Evolutionary conservation across 1,140 invertebrate species (phyloP).

Genomic region (Drosophila bifasciata): DNA sequence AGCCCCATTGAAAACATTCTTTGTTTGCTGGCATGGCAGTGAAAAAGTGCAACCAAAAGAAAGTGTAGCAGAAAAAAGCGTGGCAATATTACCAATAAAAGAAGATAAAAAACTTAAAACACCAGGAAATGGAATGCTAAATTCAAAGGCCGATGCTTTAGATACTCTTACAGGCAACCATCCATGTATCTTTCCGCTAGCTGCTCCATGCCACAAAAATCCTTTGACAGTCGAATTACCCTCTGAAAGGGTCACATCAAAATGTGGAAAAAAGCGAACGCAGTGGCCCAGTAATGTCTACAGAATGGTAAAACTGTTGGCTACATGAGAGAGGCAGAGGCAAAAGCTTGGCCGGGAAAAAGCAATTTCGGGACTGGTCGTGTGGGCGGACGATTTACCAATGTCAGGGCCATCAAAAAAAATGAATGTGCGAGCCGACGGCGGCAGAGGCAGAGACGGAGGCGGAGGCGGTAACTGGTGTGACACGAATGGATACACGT

Average conservation of each 20-base stretch:
- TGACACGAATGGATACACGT: slow-evolving; percentile 38
- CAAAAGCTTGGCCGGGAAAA: slow-evolving; percentile 19
- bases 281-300: slow-evolving; percentile 26
- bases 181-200: no score
- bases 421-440: slow-evolving; percentile 17
- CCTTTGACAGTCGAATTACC: background rate
- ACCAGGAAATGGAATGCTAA: no score
- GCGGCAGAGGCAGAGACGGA: no score
- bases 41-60: no score
- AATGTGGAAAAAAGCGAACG: slow-evolving; percentile 6
- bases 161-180: no score
- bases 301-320: slow-evolving; percentile 33
- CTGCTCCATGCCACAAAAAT: background rate
- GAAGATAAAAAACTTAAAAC: no score
- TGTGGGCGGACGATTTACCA: slow-evolving; percentile 59
- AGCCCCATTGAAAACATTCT: background rate
- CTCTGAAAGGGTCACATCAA: background rate
- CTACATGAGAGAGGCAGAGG: slow-evolving; percentile 6
- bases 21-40: no score
- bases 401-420: slow-evolving; percentile 42
- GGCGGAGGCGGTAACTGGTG: background rate
- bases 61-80: no score
- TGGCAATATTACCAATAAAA: no score
- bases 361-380: slow-evolving; percentile 44
- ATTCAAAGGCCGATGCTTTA: no score